Percentiles rank a stretch among this genome's conserved stretches.
Evolutionary conservation across 2,797 vertebrate genomes (phyloP).

Genomic region (Neostethus bicornis): DNA sequence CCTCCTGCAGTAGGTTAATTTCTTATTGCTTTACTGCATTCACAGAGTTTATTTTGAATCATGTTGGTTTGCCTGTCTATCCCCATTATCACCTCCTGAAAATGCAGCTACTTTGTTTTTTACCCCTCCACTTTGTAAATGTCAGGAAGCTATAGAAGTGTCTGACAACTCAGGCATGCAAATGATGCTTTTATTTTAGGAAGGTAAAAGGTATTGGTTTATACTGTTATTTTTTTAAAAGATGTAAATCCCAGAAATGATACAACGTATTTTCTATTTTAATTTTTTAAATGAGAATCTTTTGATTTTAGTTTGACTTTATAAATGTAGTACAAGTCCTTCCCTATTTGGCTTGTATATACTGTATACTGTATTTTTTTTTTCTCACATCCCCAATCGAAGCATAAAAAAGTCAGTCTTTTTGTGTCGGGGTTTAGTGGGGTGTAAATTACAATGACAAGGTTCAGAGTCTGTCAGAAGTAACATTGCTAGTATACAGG

Average conservation of each 20-base stretch:
- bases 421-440: constrained; percentile 45
- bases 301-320: constrained; percentile 54
- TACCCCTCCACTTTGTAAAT: constrained; percentile 74
- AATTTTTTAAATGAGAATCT: no score
- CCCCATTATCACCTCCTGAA: constrained; percentile 75
- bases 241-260: constrained; percentile 64
- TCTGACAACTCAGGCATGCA: constrained; percentile 75
- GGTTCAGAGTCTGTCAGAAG: constrained; percentile 55
- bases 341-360: constrained; percentile 43
- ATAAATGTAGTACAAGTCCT: constrained; percentile 77
- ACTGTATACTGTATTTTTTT: no score
- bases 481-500: constrained; percentile 53
- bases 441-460: constrained; percentile 70
- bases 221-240: constrained; percentile 59
- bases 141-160: constrained; percentile 74
- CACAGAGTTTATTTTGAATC: constrained; percentile 74
- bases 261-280: no score
- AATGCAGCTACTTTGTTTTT: constrained; percentile 61
- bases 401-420: constrained; percentile 52
- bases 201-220: constrained; percentile 46
- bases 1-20: constrained; percentile 76
- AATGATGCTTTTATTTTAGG: constrained; percentile 69
- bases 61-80: constrained; percentile 76
- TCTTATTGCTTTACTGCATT: constrained; percentile 66
- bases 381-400: constrained; percentile 29